These are phyloP conservation scores for Ectropis crepuscularia DNA, from an alignment of 2,888 invertebrate genomes.

Conservation along the genomic window DNA sequence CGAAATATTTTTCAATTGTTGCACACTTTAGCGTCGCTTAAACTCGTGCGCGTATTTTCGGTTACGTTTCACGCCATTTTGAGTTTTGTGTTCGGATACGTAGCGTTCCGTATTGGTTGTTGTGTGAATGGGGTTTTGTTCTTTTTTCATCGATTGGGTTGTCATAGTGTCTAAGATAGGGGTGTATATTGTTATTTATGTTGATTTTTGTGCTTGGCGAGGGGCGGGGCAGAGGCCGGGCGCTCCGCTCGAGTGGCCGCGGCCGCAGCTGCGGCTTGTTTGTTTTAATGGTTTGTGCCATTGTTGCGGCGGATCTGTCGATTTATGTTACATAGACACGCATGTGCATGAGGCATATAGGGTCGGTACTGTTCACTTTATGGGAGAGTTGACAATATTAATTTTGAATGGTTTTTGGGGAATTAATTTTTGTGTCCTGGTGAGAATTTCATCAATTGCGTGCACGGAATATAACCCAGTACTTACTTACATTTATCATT, in stretches of 20 bases:
- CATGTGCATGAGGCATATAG: slow-evolving; percentile 51
- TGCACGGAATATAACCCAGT: too few relatives aligned
- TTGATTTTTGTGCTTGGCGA: slow-evolving; percentile 79
- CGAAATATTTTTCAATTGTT: slow-evolving; percentile 84
- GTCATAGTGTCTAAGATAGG: slow-evolving; percentile 80
- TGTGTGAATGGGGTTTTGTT: slow-evolving; percentile 40
- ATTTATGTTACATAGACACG: slow-evolving; percentile 66
- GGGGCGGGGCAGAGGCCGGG: slow-evolving; percentile 78
- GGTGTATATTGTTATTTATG: slow-evolving; percentile 85
- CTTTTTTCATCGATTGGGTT: slow-evolving; percentile 46
- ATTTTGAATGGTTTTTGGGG: slow-evolving; percentile 5
- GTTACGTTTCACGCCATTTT: slow-evolving; percentile 35
- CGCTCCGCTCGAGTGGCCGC: slow-evolving; percentile 72
- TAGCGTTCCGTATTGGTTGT: slow-evolving; percentile 43
- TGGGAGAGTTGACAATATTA: slow-evolving; percentile 54
- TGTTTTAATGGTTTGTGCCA: slow-evolving; percentile 78
- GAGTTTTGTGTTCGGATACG: slow-evolving; percentile 38
- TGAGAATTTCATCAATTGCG: too few relatives aligned
- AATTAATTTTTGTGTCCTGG: background rate
- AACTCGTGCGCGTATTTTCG: slow-evolving; percentile 47
- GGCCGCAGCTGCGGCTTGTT: slow-evolving; percentile 76
- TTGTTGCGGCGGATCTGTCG: slow-evolving; percentile 67
- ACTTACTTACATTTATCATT: too few relatives aligned
- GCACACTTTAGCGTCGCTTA: slow-evolving; percentile 67
- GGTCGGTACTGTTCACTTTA: slow-evolving; percentile 34